These are phyloP conservation scores for Megalonaias nervosa DNA, from an alignment of 1,140 invertebrate genomes.

Conservation along the genomic window DNA sequence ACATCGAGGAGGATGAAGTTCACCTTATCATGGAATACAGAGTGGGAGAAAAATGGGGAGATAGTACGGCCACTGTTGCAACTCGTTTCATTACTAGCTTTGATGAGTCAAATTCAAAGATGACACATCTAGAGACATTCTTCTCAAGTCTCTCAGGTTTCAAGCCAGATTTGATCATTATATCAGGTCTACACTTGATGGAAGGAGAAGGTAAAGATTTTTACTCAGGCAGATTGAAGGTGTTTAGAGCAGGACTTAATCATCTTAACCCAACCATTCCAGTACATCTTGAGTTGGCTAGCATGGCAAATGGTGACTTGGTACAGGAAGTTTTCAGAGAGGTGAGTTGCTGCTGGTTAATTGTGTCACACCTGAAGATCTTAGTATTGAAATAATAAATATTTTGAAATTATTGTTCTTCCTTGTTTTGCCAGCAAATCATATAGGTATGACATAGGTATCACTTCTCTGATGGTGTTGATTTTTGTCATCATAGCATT, in stretches of 20 bases:
- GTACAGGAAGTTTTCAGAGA: constrained; percentile 65
- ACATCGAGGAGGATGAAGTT: constrained; percentile 70
- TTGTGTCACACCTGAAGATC: background rate
- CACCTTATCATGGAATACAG: constrained; percentile 73
- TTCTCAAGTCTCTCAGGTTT: constrained; percentile 65
- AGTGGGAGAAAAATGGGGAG: constrained; percentile 69
- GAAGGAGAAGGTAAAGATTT: constrained; percentile 67
- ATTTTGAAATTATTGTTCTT: too few species aligned
- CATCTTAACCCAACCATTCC: constrained; percentile 62
- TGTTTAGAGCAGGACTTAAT: constrained; percentile 59
- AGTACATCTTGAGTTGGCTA: constrained; percentile 72
- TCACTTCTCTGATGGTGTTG: too few species aligned
- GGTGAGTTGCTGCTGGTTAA: constrained; percentile 47
- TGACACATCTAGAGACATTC: constrained; percentile 70
- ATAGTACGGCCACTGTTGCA: constrained; percentile 65
- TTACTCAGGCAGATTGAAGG: constrained; percentile 64
- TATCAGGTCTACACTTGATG: constrained; percentile 72
- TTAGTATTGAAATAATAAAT: too few species aligned
- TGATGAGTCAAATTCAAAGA: constrained; percentile 69
- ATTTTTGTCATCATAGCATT: too few species aligned
- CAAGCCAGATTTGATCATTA: constrained; percentile 69
- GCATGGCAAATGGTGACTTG: constrained; percentile 69
- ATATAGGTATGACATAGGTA: too few species aligned
- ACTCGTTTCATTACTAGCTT: constrained; percentile 73
- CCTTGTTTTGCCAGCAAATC: too few species aligned